phyloP scores from a whole-genome alignment of 1,140 invertebrate species.

The Agrypnia vestita region DNA sequence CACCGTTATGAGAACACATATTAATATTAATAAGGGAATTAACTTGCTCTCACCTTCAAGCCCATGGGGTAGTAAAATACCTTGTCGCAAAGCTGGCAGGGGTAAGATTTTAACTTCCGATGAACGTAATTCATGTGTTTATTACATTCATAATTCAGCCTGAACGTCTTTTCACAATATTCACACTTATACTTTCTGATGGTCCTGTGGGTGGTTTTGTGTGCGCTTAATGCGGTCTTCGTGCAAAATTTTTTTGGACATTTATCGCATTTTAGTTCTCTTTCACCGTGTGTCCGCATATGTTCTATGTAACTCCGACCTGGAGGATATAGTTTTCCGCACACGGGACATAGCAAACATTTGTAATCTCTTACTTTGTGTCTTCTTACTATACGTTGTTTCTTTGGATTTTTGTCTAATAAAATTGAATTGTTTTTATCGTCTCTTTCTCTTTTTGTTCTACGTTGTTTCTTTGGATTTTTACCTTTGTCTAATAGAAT shows the following conservation, averaged over 20 bases:
- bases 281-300: conserved; percentile 36
- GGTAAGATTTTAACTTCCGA: conserved; percentile 12
- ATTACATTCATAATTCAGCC: conserved; percentile 11
- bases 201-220: conserved; percentile 6
- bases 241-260: conserved; percentile 32
- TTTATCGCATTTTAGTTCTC: conserved; percentile 7
- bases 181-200: conserved; percentile 28
- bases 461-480: background rate
- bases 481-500: background rate
- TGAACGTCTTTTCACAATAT: conserved; percentile 35
- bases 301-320: background rate
- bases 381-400: background rate
- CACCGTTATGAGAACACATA: too few species aligned
- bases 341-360: conserved; percentile 26
- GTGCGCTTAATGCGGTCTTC: conserved; percentile 8
- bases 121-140: conserved; percentile 35
- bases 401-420: too few species aligned
- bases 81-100: conserved; percentile 29
- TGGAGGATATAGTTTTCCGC: conserved; percentile 19
- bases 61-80: conserved; percentile 3
- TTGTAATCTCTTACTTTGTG: background rate
- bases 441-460: background rate
- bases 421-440: too few species aligned
- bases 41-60: conserved; percentile 30
- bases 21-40: too few species aligned